Evolutionary conservation across 1,140 invertebrate species (phyloP).

Genomic region (Aphis gossypii): DNA sequence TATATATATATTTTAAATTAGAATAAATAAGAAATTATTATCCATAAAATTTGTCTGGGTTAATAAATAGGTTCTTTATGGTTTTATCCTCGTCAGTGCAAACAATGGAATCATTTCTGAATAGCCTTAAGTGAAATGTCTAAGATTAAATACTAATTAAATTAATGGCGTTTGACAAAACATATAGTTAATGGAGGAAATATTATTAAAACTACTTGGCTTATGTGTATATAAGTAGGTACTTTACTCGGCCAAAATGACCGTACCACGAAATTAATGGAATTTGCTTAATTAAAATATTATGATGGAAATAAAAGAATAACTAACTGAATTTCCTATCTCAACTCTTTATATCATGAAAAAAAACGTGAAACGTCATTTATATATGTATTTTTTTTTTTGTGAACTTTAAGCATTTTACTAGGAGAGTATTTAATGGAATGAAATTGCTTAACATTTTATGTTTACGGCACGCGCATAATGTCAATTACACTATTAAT

Average conservation of each 20-base stretch:
- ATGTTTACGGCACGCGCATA: constrained; percentile 4
- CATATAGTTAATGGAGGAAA: background rate
- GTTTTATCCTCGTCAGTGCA: background rate
- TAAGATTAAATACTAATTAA: constrained; percentile 34
- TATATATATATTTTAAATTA: background rate
- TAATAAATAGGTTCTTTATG: background rate
- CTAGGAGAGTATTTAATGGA: background rate
- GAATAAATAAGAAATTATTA: background rate
- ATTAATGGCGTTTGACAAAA: background rate
- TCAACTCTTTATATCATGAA: background rate
- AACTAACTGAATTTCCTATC: background rate
- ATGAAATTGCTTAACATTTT: constrained; percentile 38
- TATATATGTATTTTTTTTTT: background rate
- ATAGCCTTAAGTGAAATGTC: background rate
- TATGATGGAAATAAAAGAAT: constrained; percentile 2
- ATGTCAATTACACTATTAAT: constrained; percentile 44
- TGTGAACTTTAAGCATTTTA: constrained; percentile 23
- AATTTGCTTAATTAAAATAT: constrained; percentile 37
- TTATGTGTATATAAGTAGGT: constrained; percentile 12
- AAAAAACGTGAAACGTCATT: background rate
- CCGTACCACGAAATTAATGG: background rate
- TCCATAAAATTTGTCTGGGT: background rate
- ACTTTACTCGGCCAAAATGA: background rate
- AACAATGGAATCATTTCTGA: background rate
- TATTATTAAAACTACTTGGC: constrained; percentile 8